These are phyloP conservation scores for Periophthalmodon schlosseri DNA, from an alignment of 2,113 vertebrate genomes.

Conservation along the genomic window DNA sequence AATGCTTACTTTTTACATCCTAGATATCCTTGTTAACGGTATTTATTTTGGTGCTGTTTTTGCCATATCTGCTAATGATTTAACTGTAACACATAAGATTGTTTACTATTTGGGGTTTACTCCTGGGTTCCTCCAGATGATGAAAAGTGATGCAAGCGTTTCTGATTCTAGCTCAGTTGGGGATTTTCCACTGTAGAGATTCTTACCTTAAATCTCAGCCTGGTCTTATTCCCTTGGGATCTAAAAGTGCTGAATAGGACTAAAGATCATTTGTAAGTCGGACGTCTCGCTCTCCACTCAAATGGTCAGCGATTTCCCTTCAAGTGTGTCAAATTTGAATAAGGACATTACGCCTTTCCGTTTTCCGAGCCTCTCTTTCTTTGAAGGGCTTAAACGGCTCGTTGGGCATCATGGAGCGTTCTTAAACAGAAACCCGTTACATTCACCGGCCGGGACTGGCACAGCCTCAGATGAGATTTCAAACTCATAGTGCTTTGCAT, in stretches of 20 bases:
- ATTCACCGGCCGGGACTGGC: slow-evolving; percentile 53
- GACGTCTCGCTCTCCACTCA: slow-evolving; percentile 52
- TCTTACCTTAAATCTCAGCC: slow-evolving; percentile 53
- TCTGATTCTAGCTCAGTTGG: slow-evolving; percentile 47
- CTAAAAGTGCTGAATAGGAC: slow-evolving; percentile 68
- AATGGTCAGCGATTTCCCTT: slow-evolving; percentile 72
- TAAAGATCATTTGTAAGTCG: slow-evolving; percentile 59
- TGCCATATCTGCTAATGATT: slow-evolving; percentile 22
- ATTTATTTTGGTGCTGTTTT: slow-evolving; percentile 13
- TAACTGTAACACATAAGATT: slow-evolving; percentile 38
- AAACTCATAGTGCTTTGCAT: slow-evolving; percentile 35
- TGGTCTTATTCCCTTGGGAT: slow-evolving; percentile 54
- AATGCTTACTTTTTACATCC: slow-evolving; percentile 13
- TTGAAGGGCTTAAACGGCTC: slow-evolving; percentile 68
- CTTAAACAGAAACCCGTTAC: slow-evolving; percentile 59
- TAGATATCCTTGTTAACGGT: background rate
- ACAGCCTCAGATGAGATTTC: slow-evolving; percentile 44
- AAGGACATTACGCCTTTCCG: slow-evolving; percentile 63
- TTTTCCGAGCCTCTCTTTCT: slow-evolving; percentile 57
- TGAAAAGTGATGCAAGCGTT: slow-evolving; percentile 73
- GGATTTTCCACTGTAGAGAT: slow-evolving; percentile 47
- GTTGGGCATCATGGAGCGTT: slow-evolving; percentile 61
- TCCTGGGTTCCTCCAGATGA: slow-evolving; percentile 31
- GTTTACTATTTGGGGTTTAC: slow-evolving; percentile 52
- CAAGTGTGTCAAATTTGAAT: slow-evolving; percentile 70